Percentiles rank a stretch among this genome's conserved stretches.
phyloP scores from a whole-genome alignment of 2,113 vertebrate species.

The human (Homo sapiens) region GRCh38 chr4:137369501-137370000 shows the following conservation, averaged over 20 bases:
- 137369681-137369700: not conserved
- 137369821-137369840: not conserved
- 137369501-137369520: too few species aligned
- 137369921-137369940: not conserved
- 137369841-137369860: not conserved
- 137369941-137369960: not conserved
- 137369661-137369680: not conserved
- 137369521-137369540: too few species aligned
- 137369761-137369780: not conserved
- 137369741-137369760: not conserved
- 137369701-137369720: not conserved
- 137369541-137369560: too few species aligned
- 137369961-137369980: not conserved
- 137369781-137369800: not conserved
- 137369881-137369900: too few species aligned
- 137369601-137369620: too few species aligned
- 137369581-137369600: too few species aligned
- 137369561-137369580: too few species aligned
- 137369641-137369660: not conserved
- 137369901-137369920: not conserved
- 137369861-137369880: not conserved
- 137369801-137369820: not conserved
- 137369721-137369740: not conserved
- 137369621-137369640: not conserved
- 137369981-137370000: slow-evolving; percentile 8